phyloP scores from a whole-genome alignment of 2,797 vertebrate genomes.

The Mus spretus region DNA sequence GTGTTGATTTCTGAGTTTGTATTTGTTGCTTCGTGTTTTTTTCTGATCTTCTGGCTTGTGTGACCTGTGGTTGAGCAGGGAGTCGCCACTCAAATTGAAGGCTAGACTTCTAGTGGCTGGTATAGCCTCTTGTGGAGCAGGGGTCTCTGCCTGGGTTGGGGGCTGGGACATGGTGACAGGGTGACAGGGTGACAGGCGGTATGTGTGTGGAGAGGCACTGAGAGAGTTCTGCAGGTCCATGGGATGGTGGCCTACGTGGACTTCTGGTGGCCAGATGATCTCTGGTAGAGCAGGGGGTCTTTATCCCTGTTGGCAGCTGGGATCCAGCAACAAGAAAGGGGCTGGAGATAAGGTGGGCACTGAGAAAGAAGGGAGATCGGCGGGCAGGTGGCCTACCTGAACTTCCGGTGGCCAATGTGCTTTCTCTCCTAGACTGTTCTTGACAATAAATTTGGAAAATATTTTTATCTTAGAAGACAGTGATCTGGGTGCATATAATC shows the following conservation, averaged over 20 bases:
- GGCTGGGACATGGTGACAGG: background rate
- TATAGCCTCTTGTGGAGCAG: background rate
- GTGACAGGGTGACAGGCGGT: background rate
- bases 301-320: background rate
- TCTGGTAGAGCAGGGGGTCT: background rate
- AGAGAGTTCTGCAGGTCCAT: background rate
- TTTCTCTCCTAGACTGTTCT: background rate
- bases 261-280: background rate
- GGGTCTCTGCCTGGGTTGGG: background rate
- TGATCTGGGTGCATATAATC: background rate
- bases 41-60: background rate
- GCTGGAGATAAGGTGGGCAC: background rate
- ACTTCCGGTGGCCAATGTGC: background rate
- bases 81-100: too few species aligned
- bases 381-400: background rate
- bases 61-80: background rate
- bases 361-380: background rate
- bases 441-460: background rate
- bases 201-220: too few species aligned
- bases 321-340: background rate
- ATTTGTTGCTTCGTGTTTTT: background rate
- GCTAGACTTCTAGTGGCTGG: background rate
- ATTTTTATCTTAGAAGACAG: slow-evolving; percentile 8
- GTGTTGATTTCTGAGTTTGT: too few species aligned
- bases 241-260: background rate